Evolutionary conservation across 1,140 invertebrate genomes (phyloP).

Genomic region (Drosophila santomea): DNA sequence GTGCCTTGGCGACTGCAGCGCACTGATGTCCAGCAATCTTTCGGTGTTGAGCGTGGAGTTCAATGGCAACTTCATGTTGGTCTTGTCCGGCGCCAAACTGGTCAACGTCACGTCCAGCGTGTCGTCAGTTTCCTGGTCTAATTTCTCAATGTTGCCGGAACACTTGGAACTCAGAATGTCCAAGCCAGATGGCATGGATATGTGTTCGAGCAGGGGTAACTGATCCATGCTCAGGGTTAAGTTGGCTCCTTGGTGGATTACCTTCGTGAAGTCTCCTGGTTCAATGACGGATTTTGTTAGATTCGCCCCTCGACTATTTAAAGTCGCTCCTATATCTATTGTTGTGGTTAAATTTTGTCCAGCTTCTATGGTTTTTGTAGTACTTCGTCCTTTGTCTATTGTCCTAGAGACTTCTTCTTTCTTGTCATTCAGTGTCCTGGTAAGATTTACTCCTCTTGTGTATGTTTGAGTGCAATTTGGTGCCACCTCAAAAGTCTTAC

Average conservation of each 20-base stretch:
- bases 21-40: conserved; percentile 63
- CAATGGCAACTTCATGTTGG: conserved; percentile 73
- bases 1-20: conserved; percentile 53
- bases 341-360: conserved; percentile 8
- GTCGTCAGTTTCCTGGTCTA: conserved; percentile 37
- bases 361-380: background rate
- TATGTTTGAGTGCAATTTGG: conserved; percentile 10
- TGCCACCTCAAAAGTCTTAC: background rate
- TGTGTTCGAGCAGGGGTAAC: conserved; percentile 68
- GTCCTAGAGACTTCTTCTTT: conserved; percentile 5
- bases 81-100: conserved; percentile 65
- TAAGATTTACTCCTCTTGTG: conserved; percentile 13
- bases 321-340: background rate
- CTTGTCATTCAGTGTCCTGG: conserved; percentile 6
- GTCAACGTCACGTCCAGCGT: conserved; percentile 69
- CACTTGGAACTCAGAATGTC: conserved; percentile 27
- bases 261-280: conserved; percentile 25
- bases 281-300: conserved; percentile 34
- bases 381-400: conserved; percentile 1
- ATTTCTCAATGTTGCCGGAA: background rate
- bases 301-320: conserved; percentile 1
- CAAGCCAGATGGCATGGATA: conserved; percentile 71
- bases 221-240: conserved; percentile 69
- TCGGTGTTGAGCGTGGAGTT: conserved; percentile 80
- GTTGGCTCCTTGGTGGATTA: conserved; percentile 37